Evolutionary conservation across 2,888 invertebrate genomes (phyloP), one percentile per base, ranked within the genome.

Genomic region (Chironomus riparius): DNA sequence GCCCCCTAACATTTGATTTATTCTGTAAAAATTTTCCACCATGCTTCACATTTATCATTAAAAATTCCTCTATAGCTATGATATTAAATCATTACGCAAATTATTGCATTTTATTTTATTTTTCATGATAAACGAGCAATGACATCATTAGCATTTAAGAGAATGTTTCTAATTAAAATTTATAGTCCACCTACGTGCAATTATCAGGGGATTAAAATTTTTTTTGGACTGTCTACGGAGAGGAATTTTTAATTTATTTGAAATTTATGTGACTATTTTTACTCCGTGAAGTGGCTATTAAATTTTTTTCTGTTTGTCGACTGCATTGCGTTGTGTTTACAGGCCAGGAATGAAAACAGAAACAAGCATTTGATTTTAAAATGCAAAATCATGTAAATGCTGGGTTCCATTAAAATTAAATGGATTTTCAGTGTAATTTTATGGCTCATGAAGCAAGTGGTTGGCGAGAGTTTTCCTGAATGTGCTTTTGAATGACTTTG

Each of bases 341-440:
- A 38, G 38, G 38, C 38, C 10, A 65, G 65, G 3, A 2, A 18
- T 22, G 21, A 24, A 65, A 24, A 65, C 21, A 18, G 21, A 12
- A 65, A 13, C 21, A 38, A 38, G 10, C 7, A 38, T 38, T 50
- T 50, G 50, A 62, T 3, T 70, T 50, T 22, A 48, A 50, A 70
- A 48, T 70, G 50, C 28, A 70, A 47, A 48, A 47, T 70, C 50
- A 71, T 71, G 71, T n/a, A 50, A 71, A 71, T 71, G 56, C 50
- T 71, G 38, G n/a, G 22, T n/a, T n/a, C 48, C 50, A 71, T 71
- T 71, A 71, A 50, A 71, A 70, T 50, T 50, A 50, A 50, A 71
- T 48, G 68, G 38, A 68, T 68, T 68, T 50, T 10, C 28, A 56
- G 65, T 65, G 65, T 65, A 65, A 65, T 65, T 65, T 65, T 65